Conservation (phyloP, 2,888 invertebrate genomes). For the Thumatha senex region DNA sequence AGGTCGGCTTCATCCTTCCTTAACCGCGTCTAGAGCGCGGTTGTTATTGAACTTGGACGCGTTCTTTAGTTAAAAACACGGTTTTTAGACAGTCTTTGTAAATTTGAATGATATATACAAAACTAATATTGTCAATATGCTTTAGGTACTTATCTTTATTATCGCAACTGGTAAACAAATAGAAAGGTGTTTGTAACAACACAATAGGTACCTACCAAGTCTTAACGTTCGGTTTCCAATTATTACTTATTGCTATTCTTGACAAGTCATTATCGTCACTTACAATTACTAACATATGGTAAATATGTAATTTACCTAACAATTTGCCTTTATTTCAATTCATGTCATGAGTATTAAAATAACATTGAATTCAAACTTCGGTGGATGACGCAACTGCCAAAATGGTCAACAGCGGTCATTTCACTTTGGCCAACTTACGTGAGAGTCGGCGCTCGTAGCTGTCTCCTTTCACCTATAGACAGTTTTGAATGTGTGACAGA, state of each 20-base stretch:
- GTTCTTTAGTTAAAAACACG: conserved; percentile 66
- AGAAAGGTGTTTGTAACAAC: background rate
- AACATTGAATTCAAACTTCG: conserved; percentile 64
- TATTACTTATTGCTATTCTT: background rate
- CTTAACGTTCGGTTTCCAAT: background rate
- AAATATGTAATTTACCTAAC: conserved; percentile 12
- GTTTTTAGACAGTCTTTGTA: conserved; percentile 62
- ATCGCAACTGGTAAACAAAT: background rate
- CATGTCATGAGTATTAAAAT: conserved; percentile 46
- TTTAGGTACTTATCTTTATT: conserved; percentile 4
- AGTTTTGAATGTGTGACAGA: conserved; percentile 40
- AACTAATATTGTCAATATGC: conserved; percentile 12
- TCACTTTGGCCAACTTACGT: conserved; percentile 82
- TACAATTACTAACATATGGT: background rate
- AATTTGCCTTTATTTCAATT: conserved; percentile 40
- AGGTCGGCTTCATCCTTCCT: conserved; percentile 80
- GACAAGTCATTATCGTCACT: background rate
- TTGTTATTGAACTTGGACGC: conserved; percentile 75
- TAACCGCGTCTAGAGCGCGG: conserved; percentile 60
- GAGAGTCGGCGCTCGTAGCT: conserved; percentile 52
- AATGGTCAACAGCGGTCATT: conserved; percentile 81
- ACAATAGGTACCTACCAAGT: background rate
- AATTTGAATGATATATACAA: conserved; percentile 23
- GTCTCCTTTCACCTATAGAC: conserved; percentile 49
- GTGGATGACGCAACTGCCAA: conserved; percentile 76